Percentiles rank a stretch among this genome's conserved stretches.
Conservation (phyloP, 1,140 invertebrate genomes). For the Diorhabda carinulata region DNA sequence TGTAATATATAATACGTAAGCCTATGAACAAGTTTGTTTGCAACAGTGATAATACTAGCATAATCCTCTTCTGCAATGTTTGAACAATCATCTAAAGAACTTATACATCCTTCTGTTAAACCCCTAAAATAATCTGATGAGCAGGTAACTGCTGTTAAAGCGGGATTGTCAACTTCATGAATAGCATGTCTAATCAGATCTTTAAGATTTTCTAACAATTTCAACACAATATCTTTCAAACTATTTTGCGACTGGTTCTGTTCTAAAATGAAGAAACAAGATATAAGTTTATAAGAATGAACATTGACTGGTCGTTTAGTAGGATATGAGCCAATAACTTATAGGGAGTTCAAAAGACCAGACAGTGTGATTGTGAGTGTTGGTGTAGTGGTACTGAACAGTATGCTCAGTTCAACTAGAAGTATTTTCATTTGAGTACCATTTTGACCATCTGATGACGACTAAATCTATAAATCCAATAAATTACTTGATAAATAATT, state of each 20-base stretch:
- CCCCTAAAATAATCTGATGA: conserved; percentile 62
- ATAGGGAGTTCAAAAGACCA: no score
- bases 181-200: conserved; percentile 59
- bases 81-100: conserved; percentile 39
- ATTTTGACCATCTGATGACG: no score
- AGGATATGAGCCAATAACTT: no score
- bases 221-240: conserved; percentile 35
- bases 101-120: conserved; percentile 47
- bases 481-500: no score
- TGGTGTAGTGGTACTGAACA: no score
- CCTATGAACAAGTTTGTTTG: conserved; percentile 48
- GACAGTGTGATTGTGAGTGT: no score
- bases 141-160: conserved; percentile 64
- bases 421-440: no score
- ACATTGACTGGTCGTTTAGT: no score
- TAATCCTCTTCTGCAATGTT: conserved; percentile 25
- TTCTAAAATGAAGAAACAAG: conserved; percentile 18
- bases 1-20: conserved; percentile 61
- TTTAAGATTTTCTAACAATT: conserved; percentile 55
- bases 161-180: conserved; percentile 66
- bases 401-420: no score
- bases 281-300: no score
- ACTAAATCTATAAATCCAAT: no score
- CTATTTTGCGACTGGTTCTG: conserved; percentile 35
- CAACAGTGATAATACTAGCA: conserved; percentile 27